phyloP scores from a whole-genome alignment of 2,888 invertebrate species.

The Drosophila neonasuta region DNA sequence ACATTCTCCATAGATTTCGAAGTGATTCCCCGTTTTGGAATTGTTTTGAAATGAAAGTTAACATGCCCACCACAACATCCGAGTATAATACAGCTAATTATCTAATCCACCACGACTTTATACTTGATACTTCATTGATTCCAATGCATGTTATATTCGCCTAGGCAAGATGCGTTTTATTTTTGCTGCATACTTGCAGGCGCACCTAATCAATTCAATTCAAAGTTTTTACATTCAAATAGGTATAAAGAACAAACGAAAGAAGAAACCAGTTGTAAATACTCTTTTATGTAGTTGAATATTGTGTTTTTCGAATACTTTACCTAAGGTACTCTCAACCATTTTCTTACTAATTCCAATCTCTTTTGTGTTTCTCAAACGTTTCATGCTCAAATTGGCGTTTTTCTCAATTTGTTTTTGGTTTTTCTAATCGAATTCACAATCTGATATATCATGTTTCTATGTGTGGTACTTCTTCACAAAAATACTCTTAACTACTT shows the following conservation, averaged over 20 bases:
- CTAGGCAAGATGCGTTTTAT: conserved; percentile 2
- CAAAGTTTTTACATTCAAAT: conserved; percentile 4
- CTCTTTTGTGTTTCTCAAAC: conserved; percentile 56
- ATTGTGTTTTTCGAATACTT: conserved; percentile 29
- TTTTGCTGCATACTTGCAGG: conserved; percentile 34
- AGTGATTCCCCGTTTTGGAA: background rate
- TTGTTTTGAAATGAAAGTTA: conserved; percentile 6
- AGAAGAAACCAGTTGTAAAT: conserved; percentile 17
- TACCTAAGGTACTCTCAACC: conserved; percentile 12
- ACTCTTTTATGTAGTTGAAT: conserved; percentile 1
- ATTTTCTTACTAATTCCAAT: conserved; percentile 58
- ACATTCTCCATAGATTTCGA: background rate
- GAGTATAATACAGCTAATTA: background rate
- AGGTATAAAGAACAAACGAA: background rate
- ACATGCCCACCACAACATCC: background rate
- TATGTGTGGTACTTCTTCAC: conserved; percentile 7
- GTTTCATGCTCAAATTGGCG: conserved; percentile 58
- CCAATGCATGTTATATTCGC: conserved; percentile 30
- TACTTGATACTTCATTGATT: conserved; percentile 9
- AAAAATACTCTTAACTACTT: background rate
- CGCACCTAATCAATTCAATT: conserved; percentile 18
- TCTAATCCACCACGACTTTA: background rate
- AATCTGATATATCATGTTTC: conserved; percentile 20
- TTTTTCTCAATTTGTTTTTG: conserved; percentile 31
- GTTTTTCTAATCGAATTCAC: conserved; percentile 18